These are phyloP conservation scores for Cherax quadricarinatus DNA, from an alignment of 1,140 invertebrate genomes.

Conservation along the genomic window DNA sequence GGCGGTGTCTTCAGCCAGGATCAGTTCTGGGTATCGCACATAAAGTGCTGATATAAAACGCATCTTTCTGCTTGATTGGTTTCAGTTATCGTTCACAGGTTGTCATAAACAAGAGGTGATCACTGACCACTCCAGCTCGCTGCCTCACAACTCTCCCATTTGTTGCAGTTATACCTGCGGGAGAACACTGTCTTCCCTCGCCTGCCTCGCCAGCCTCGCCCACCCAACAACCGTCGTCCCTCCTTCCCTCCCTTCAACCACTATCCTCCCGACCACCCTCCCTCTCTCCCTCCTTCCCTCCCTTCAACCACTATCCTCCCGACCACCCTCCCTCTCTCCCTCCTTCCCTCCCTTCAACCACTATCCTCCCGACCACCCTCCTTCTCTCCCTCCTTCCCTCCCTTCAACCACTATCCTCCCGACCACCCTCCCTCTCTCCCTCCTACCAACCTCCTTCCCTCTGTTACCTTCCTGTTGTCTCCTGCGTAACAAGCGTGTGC, in stretches of 20 bases:
- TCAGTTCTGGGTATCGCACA: slow-evolving; percentile 41
- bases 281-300: background rate
- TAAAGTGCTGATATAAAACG: slow-evolving; percentile 50
- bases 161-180: slow-evolving; percentile 38
- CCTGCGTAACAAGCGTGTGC: too few species aligned
- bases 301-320: background rate
- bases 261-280: background rate
- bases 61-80: slow-evolving; percentile 59
- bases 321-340: background rate
- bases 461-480: too few species aligned
- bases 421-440: too few species aligned
- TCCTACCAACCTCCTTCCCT: background rate
- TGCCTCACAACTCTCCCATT: slow-evolving; percentile 68
- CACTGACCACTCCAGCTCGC: slow-evolving; percentile 38
- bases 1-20: background rate
- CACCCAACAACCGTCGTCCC: too few species aligned
- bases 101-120: slow-evolving; percentile 63
- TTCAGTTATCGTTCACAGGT: slow-evolving; percentile 62
- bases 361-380: too few species aligned
- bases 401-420: too few species aligned
- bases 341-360: too few species aligned
- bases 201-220: background rate
- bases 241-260: background rate
- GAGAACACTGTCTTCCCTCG: slow-evolving; percentile 57
- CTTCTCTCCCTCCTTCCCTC: too few species aligned